Conservation (phyloP, 2,797 vertebrate genomes). For the Pristis pectinata region DNA sequence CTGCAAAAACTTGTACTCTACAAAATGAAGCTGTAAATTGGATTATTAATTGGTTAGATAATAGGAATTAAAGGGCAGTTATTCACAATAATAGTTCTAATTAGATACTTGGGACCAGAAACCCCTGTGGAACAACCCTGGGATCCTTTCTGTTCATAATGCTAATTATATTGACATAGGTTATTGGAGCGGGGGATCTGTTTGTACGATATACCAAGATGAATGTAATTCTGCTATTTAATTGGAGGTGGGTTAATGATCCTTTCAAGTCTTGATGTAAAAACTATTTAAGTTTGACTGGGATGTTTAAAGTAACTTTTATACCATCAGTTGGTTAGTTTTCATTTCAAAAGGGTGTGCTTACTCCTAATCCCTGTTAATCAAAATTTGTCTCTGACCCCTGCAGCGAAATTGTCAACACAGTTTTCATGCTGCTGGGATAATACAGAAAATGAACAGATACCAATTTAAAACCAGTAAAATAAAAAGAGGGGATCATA, state of each 20-base stretch:
- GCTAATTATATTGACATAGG: constrained; percentile 1
- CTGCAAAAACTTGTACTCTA: neutral
- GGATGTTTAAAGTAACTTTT: neutral
- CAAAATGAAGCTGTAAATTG: constrained; percentile 1
- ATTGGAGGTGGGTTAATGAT: neutral
- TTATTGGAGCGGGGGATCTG: neutral
- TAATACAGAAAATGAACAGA: neutral
- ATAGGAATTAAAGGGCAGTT: neutral
- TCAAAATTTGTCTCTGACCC: neutral
- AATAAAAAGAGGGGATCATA: neutral
- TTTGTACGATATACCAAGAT: neutral
- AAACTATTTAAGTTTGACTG: neutral
- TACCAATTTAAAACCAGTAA: neutral
- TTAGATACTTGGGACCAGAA: neutral
- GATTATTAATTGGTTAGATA: constrained; percentile 20
- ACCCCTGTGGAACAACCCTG: neutral
- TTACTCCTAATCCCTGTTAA: neutral
- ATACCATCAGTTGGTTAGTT: neutral
- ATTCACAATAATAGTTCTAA: constrained; percentile 11
- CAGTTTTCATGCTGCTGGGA: neutral
- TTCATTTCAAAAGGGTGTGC: neutral
- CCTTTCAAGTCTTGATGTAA: neutral
- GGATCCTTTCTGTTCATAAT: neutral
- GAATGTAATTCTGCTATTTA: neutral
- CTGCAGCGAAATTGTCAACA: neutral